Evolutionary conservation across 92 coral and sea anemone genomes (phyloP).

Genomic region (Diadumene lineata): DNA sequence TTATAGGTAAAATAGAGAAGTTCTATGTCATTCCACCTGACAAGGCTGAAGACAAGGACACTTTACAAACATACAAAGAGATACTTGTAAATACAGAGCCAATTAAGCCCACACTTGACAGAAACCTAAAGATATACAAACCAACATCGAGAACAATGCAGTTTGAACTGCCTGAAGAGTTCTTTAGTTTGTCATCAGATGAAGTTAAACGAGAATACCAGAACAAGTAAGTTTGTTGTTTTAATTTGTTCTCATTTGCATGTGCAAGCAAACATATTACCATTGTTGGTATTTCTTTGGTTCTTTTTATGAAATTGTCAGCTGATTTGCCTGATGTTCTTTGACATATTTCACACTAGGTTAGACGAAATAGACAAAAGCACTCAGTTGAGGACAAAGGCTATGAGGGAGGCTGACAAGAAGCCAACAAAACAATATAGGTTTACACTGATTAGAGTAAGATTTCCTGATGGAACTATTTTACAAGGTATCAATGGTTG

Average conservation of each 20-base stretch:
- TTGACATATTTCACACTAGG: too few relatives aligned
- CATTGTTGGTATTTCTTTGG: too few relatives aligned
- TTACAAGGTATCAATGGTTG: slow-evolving; percentile 70
- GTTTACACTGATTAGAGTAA: slow-evolving; percentile 77
- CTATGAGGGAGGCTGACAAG: slow-evolving; percentile 94
- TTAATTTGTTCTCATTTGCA: neutral
- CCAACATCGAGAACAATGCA: slow-evolving; percentile 67
- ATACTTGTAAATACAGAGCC: slow-evolving; percentile 62
- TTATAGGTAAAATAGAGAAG: slow-evolving; percentile 58
- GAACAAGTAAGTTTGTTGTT: slow-evolving; percentile 32
- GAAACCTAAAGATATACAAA: slow-evolving; percentile 72
- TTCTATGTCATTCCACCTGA: slow-evolving; percentile 67
- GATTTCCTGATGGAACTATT: slow-evolving; percentile 83
- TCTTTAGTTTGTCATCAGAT: slow-evolving; percentile 71
- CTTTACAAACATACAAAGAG: slow-evolving; percentile 56
- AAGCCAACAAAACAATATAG: slow-evolving; percentile 79
- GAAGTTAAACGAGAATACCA: slow-evolving; percentile 77
- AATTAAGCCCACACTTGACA: slow-evolving; percentile 73
- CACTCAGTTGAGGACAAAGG: slow-evolving; percentile 86
- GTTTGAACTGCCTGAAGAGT: slow-evolving; percentile 88
- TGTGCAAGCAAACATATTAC: too few relatives aligned
- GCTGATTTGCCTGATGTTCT: neutral
- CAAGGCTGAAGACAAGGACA: slow-evolving; percentile 44
- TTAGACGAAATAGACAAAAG: slow-evolving; percentile 76
- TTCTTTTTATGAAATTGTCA: too few relatives aligned